A percentile compares a stretch with the other conserved stretches of the same genome.
These are phyloP conservation scores for Cnemophilus loriae DNA, from an alignment of 2,113 vertebrate genomes.

Conservation along the genomic window DNA sequence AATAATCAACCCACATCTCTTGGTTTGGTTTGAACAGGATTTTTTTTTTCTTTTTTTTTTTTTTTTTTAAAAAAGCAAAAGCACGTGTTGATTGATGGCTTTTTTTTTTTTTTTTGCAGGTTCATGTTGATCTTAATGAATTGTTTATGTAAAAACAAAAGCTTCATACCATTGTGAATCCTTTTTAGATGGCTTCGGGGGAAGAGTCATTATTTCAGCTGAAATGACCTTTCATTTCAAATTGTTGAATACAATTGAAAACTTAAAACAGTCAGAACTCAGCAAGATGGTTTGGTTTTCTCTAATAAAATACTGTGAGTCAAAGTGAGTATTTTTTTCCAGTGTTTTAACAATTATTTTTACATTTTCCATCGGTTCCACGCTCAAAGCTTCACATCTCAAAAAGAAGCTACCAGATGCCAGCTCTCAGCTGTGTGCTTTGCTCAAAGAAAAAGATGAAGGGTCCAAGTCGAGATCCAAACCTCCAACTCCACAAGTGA, in stretches of 20 bases:
- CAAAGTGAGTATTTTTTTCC: background rate
- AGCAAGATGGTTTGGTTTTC: background rate
- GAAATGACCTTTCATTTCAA: slow-evolving; percentile 25
- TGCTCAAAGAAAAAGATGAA: background rate
- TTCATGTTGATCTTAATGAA: slow-evolving; percentile 48
- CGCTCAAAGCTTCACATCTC: background rate
- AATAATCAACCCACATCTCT: slow-evolving; percentile 19
- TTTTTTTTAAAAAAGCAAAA: background rate
- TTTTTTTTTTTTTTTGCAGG: slow-evolving; percentile 2
- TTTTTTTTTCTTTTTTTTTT: background rate
- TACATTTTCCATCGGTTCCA: background rate
- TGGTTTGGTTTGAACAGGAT: background rate
- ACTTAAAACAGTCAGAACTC: background rate
- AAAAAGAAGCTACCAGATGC: background rate
- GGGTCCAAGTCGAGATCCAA: background rate
- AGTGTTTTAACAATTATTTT: background rate
- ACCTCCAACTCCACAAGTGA: background rate
- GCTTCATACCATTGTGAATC: slow-evolving; percentile 28
- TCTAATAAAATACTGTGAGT: background rate
- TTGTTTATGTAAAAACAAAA: slow-evolving; percentile 63
- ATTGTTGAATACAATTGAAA: background rate
- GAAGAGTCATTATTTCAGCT: slow-evolving; percentile 5
- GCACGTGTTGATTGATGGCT: slow-evolving; percentile 27
- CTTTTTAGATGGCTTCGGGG: background rate
- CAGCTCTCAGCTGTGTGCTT: background rate